Conservation (phyloP, 2,888 invertebrate species). For the Pemphredon lugubris region DNA sequence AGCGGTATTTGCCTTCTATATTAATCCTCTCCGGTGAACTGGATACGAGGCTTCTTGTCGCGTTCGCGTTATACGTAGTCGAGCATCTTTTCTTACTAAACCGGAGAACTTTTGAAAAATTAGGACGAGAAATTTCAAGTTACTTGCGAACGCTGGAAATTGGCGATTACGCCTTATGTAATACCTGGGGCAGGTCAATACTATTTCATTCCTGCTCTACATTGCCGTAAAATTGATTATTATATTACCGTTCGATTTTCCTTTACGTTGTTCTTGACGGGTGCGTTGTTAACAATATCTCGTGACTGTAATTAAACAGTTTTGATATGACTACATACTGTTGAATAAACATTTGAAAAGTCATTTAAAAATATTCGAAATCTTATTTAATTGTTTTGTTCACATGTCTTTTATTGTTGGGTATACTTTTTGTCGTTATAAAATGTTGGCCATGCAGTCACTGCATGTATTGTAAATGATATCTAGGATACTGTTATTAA, state of each 20-base stretch:
- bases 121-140: conserved; percentile 25
- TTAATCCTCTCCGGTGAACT: neutral
- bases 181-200: conserved; percentile 77
- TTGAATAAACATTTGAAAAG: neutral
- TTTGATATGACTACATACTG: neutral
- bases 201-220: conserved; percentile 55
- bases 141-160: conserved; percentile 24
- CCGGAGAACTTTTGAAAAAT: too few species aligned
- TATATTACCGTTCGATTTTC: neutral
- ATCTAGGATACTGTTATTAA: neutral
- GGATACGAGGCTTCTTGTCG: too few species aligned
- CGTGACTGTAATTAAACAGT: neutral
- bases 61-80: too few species aligned
- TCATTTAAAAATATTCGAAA: neutral
- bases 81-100: too few species aligned
- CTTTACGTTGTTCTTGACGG: neutral
- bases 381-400: neutral
- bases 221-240: conserved; percentile 67
- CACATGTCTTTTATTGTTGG: neutral
- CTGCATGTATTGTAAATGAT: neutral
- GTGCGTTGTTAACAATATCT: neutral
- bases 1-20: conserved; percentile 1
- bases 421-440: neutral
- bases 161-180: conserved; percentile 75
- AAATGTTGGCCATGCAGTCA: too few species aligned